Base-by-base conservation (phyloP, 2,888 invertebrate species). In the Lasioglossum lativentre region DNA sequence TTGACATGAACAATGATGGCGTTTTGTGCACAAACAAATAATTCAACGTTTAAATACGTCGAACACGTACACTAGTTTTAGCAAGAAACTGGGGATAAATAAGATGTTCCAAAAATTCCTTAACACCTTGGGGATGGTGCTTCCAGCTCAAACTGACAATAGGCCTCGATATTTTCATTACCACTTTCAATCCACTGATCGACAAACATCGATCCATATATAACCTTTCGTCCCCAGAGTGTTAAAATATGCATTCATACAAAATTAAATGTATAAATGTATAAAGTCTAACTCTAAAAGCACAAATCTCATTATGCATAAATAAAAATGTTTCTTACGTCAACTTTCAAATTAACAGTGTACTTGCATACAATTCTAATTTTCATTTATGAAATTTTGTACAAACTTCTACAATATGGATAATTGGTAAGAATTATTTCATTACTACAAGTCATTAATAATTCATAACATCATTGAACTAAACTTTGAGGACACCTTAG, bases 11-110 rank as follows among this genome's bases (percentile, higher is more conserved):
- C 71, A 78, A 77, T 71, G 75, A 75, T 42, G 79, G 40, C 8
- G 40, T 10, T 40, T 40, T 40, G 10, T 40, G 40, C 40, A 40
- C 40, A 40, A 8, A 40, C 10, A 40, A 40, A 40, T 40, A 10
- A 10, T 40, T 40, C 40, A 23, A 75, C 42, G 52, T 34, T 84
- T 86, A 87, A 87, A 82, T 89, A 86, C 89, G 56, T 72, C 74
- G 30, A 38, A 80, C 77, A 5, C 59, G 0, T 71, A 6, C 52
- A 63, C 38, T 40, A 23, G 34, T 75, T 71, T 75, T 63, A 16
- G 12, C 63, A 59, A 14, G 8, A 77, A 47, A 77, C 23, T 63
- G 30, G 38, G 30, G 38, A 3, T 56, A 19, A 27, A 47, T 45
- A 47, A 40, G 27, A 23, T 70, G 19, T 40, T 23, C 45, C 27